phyloP scores from a whole-genome alignment of 2,888 invertebrate species.

The Cheilosia impressa region DNA sequence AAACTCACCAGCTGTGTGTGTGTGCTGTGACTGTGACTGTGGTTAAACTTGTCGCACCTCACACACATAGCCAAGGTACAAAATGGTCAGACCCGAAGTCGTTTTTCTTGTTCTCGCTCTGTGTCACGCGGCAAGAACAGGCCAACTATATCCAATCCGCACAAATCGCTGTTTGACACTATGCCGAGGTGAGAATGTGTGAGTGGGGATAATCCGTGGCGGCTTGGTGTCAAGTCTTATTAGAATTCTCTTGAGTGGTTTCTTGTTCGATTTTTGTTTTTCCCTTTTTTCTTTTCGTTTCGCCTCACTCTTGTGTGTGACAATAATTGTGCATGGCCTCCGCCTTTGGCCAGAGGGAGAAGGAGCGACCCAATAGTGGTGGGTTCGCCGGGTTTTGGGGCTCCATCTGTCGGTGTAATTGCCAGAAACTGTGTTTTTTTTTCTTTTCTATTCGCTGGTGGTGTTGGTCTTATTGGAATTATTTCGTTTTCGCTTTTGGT shows the following conservation, averaged over 20 bases:
- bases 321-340: constrained; percentile 48
- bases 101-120: constrained; percentile 76
- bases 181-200: constrained; percentile 76
- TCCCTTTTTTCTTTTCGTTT: constrained; percentile 20
- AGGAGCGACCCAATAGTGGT: constrained; percentile 29
- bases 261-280: constrained; percentile 55
- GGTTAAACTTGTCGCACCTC: constrained; percentile 81
- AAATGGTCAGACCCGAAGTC: constrained; percentile 64
- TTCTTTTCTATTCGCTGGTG: constrained; percentile 54
- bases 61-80: constrained; percentile 56
- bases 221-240: constrained; percentile 75
- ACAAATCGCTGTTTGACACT: constrained; percentile 77
- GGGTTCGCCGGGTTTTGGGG: constrained; percentile 44
- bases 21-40: constrained; percentile 77
- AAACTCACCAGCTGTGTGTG: constrained; percentile 25
- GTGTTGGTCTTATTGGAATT: constrained; percentile 70
- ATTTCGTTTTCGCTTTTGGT: constrained; percentile 58
- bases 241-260: constrained; percentile 76
- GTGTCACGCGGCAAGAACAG: constrained; percentile 74
- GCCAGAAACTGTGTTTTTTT: constrained; percentile 61
- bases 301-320: constrained; percentile 43
- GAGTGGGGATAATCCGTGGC: constrained; percentile 79
- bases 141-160: constrained; percentile 38
- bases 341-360: constrained; percentile 9
- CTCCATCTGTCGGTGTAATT: constrained; percentile 73